Evolutionary conservation across 2,113 vertebrate species (phyloP).

Genomic region (Labeo catla): DNA sequence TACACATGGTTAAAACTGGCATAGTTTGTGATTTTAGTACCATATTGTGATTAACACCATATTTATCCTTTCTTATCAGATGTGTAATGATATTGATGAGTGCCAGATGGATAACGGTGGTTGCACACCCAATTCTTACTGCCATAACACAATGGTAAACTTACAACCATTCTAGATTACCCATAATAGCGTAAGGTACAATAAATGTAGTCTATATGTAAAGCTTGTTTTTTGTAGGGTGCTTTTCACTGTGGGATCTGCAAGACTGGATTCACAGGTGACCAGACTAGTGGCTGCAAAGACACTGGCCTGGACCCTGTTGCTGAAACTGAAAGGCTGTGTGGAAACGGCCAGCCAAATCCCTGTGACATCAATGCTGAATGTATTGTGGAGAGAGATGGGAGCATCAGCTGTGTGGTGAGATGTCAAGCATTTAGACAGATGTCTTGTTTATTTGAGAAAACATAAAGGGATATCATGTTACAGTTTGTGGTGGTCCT

Average conservation of each 20-base stretch:
- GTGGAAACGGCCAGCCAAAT: slow-evolving; percentile 82
- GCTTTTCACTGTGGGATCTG: slow-evolving; percentile 92
- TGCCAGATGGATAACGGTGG: slow-evolving; percentile 85
- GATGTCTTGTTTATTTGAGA: neutral
- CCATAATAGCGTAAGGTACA: neutral
- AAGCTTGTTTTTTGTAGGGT: slow-evolving; percentile 75
- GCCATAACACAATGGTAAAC: slow-evolving; percentile 89
- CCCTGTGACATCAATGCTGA: slow-evolving; percentile 86
- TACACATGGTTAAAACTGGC: neutral
- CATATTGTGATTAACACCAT: neutral
- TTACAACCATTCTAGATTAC: neutral
- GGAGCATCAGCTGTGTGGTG: slow-evolving; percentile 87
- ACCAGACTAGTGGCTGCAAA: slow-evolving; percentile 86
- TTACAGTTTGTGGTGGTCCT: neutral
- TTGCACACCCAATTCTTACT: slow-evolving; percentile 88
- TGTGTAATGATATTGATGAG: slow-evolving; percentile 88
- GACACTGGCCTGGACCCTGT: slow-evolving; percentile 14
- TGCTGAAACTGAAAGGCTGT: slow-evolving; percentile 70
- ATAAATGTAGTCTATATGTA: neutral
- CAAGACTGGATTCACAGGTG: slow-evolving; percentile 84
- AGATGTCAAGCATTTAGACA: slow-evolving; percentile 54
- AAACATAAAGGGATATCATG: neutral
- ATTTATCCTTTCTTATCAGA: slow-evolving; percentile 60
- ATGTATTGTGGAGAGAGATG: slow-evolving; percentile 86
- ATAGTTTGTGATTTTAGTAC: neutral